Evolutionary conservation across 1,140 invertebrate genomes (phyloP).

Genomic region (Meloidogyne exigua): DNA sequence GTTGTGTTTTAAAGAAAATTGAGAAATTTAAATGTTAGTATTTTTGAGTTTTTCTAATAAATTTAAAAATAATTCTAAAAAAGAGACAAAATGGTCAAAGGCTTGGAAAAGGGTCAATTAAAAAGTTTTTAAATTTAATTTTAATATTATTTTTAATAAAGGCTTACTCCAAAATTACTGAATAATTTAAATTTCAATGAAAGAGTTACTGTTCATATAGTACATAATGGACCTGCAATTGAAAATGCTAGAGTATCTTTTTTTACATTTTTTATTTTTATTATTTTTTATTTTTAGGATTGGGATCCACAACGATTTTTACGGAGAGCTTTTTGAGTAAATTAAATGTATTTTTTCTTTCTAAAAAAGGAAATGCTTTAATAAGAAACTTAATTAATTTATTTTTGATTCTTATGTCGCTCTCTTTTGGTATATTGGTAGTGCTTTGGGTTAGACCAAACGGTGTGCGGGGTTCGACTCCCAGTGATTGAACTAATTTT

Average conservation of each 20-base stretch:
- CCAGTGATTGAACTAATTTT: no score
- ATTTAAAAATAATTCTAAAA: no score
- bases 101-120: background rate
- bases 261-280: no score
- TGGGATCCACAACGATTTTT: conserved; percentile 29
- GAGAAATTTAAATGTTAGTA: no score
- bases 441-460: no score
- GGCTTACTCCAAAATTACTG: conserved; percentile 58
- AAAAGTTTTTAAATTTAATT: no score
- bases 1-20: no score
- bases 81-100: background rate
- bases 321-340: background rate
- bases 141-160: conserved; percentile 16
- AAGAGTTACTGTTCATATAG: conserved; percentile 38
- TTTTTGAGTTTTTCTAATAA: no score
- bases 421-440: no score
- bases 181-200: conserved; percentile 49
- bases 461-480: no score
- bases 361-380: no score
- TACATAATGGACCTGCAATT: conserved; percentile 41
- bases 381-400: no score
- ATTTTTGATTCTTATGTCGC: background rate
- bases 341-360: background rate
- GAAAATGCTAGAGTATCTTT: conserved; percentile 3
- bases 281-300: conserved; percentile 11